Evolutionary conservation across 2,113 vertebrate species (phyloP).

Genomic region (Macquaria australasica): DNA sequence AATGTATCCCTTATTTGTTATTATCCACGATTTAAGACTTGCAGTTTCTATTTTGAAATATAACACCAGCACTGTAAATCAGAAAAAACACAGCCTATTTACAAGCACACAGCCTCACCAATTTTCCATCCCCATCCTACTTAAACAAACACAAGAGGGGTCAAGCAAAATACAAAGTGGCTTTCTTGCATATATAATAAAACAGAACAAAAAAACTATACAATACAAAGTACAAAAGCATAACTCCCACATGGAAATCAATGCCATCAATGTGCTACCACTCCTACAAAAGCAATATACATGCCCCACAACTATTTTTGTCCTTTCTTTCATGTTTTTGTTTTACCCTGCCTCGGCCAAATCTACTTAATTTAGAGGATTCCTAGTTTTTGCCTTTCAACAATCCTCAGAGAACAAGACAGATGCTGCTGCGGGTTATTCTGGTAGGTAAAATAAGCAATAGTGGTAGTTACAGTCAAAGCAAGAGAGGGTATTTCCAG

Average conservation of each 20-base stretch:
- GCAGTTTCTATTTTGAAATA: not conserved
- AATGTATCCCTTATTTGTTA: not conserved
- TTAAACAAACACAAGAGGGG: not conserved
- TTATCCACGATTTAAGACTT: not conserved
- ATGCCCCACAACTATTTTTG: not conserved
- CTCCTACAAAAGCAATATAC: conserved; percentile 1
- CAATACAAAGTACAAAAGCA: not conserved
- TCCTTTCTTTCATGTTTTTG: not conserved
- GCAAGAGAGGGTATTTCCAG: not conserved
- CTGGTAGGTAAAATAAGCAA: conserved; percentile 4
- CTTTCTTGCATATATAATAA: conserved; percentile 6
- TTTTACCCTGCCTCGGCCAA: not conserved
- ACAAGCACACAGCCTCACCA: not conserved
- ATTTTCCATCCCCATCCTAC: not conserved
- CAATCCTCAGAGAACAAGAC: not conserved
- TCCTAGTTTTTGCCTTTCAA: not conserved
- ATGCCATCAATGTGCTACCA: conserved; percentile 8
- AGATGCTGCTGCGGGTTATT: not conserved
- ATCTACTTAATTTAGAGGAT: not conserved
- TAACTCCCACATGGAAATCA: conserved; percentile 28
- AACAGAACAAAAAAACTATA: not conserved
- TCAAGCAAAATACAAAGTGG: not conserved
- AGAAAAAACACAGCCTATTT: not conserved
- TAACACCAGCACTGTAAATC: not conserved
- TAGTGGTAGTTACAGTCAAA: conserved; percentile 12